These are phyloP conservation scores for Agapostemon virescens DNA, from an alignment of 2,888 invertebrate genomes.

Conservation along the genomic window DNA sequence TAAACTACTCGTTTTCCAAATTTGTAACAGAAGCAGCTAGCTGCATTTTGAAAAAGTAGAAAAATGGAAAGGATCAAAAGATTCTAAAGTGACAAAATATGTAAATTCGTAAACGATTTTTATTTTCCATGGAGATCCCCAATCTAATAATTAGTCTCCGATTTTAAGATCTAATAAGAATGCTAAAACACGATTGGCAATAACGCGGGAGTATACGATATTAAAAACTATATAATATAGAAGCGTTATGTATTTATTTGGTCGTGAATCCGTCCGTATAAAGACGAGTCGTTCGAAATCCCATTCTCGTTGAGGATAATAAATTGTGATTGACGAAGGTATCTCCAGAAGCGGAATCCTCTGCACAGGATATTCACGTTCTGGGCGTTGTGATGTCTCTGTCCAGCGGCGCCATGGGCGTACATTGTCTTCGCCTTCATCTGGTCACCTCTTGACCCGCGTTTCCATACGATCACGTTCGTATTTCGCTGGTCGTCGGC, in stretches of 20 bases:
- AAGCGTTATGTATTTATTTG: background rate
- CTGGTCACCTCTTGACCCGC: slow-evolving; percentile 69
- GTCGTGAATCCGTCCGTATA: background rate
- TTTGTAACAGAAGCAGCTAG: background rate
- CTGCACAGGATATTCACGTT: slow-evolving; percentile 39
- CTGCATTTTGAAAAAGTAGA: background rate
- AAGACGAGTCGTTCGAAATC: background rate
- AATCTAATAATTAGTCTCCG: background rate
- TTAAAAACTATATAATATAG: background rate
- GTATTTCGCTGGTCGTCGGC: slow-evolving; percentile 47
- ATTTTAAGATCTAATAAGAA: background rate
- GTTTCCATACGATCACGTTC: slow-evolving; percentile 70
- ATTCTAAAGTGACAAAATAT: too few species aligned
- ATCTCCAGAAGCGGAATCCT: slow-evolving; percentile 47
- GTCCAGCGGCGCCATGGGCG: slow-evolving; percentile 56
- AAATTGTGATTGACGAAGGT: slow-evolving; percentile 67
- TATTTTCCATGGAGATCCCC: background rate
- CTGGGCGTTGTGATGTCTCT: slow-evolving; percentile 66
- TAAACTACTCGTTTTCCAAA: background rate
- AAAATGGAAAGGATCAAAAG: background rate
- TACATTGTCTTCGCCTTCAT: slow-evolving; percentile 71
- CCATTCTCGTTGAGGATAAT: slow-evolving; percentile 35
- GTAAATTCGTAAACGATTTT: background rate
- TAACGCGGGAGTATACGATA: background rate
- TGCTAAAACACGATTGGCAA: background rate